Evolutionary conservation across 2,113 vertebrate genomes (phyloP).

Genomic region (Callionymus lyra): DNA sequence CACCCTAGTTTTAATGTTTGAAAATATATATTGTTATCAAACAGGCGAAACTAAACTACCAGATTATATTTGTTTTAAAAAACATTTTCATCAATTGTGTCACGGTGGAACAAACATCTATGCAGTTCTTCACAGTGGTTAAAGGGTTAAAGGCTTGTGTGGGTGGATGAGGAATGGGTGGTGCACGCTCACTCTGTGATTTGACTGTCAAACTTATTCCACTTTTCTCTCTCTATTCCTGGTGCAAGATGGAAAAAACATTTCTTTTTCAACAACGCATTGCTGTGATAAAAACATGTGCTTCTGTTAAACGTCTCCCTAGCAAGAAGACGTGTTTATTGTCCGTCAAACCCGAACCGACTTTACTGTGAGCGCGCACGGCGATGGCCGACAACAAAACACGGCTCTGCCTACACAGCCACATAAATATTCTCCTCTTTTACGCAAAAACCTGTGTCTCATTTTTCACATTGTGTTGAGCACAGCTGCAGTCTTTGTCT

Average conservation of each 20-base stretch:
- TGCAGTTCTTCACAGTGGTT: too few relatives aligned
- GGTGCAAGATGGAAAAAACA: too few relatives aligned
- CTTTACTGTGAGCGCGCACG: not conserved
- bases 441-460: constrained; percentile 19
- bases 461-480: constrained; percentile 37
- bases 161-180: constrained; percentile 41
- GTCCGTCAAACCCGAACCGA: not conserved
- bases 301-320: too few relatives aligned
- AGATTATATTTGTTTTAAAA: too few relatives aligned
- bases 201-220: constrained; percentile 38
- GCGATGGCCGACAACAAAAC: constrained; percentile 7
- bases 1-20: too few relatives aligned
- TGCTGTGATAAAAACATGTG: too few relatives aligned
- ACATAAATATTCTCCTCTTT: constrained; percentile 11
- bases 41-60: too few relatives aligned
- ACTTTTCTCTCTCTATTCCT: constrained; percentile 17
- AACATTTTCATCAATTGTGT: too few relatives aligned
- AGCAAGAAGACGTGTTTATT: too few relatives aligned
- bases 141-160: constrained; percentile 9
- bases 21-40: too few relatives aligned
- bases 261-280: too few relatives aligned
- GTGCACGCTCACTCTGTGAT: constrained; percentile 20
- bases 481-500: constrained; percentile 64
- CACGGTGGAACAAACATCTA: too few relatives aligned
- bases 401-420: constrained; percentile 18